Evolutionary conservation across 2,797 vertebrate genomes (phyloP).

Genomic region (Anniella stebbinsi): DNA sequence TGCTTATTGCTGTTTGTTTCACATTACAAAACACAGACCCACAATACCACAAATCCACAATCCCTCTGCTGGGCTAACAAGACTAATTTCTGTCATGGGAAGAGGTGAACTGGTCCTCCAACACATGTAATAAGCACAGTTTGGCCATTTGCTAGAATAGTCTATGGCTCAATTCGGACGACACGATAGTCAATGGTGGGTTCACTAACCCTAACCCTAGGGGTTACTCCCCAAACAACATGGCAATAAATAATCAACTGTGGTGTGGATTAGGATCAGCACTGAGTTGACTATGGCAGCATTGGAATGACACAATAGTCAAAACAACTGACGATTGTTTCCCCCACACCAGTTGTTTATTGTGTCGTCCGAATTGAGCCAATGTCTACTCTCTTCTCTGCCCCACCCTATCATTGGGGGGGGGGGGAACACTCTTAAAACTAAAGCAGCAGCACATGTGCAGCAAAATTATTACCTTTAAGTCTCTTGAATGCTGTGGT

Average conservation of each 20-base stretch:
- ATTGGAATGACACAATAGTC: no score
- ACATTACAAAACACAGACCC: slow-evolving; percentile 5
- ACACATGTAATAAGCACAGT: background rate
- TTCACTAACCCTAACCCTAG: no score
- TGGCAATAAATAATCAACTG: no score
- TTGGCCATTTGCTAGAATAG: background rate
- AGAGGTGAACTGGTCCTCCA: background rate
- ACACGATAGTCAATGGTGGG: no score
- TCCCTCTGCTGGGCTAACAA: background rate
- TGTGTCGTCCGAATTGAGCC: no score
- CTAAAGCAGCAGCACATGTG: background rate
- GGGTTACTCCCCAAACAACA: no score
- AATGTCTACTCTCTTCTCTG: background rate
- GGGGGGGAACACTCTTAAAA: background rate
- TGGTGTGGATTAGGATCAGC: no score
- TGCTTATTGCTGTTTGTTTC: background rate
- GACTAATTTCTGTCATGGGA: background rate
- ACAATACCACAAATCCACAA: background rate
- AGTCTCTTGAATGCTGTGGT: background rate
- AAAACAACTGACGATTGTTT: no score
- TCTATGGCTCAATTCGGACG: no score
- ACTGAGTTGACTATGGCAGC: no score
- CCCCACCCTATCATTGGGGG: background rate
- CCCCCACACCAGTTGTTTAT: no score
- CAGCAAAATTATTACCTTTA: background rate